Percentiles rank a stretch among this genome's conserved stretches.
These are phyloP conservation scores for Pachypanchax playfairii DNA, from an alignment of 2,113 vertebrate genomes.

Conservation along the genomic window DNA sequence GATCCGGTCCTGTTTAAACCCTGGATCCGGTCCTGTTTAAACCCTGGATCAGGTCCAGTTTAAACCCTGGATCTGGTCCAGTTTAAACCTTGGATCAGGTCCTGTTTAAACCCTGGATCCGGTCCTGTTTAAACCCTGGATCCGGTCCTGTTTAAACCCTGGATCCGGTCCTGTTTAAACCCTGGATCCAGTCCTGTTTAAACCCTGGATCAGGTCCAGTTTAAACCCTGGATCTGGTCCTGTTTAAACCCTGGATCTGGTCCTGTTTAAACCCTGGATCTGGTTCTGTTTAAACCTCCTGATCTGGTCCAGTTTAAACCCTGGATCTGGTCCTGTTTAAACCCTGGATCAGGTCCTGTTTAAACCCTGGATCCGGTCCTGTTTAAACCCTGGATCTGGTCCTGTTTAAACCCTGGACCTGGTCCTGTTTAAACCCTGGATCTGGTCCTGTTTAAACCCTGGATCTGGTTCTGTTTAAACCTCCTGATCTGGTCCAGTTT, in stretches of 20 bases:
- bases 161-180: background rate
- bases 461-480: background rate
- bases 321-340: background rate
- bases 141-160: no score
- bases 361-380: background rate
- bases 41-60: background rate
- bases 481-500: background rate
- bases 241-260: background rate
- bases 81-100: background rate
- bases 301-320: background rate
- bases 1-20: background rate
- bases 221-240: background rate
- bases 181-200: background rate
- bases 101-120: background rate
- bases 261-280: no score
- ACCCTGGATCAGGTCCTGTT: background rate
- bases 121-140: background rate
- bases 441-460: background rate
- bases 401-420: background rate
- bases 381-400: no score
- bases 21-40: background rate
- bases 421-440: background rate
- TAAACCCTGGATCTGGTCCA: background rate
- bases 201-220: background rate
- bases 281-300: background rate